These are phyloP conservation scores for Pachyseris speciosa DNA, from an alignment of 64 coral and sea anemone species.

Conservation along the genomic window DNA sequence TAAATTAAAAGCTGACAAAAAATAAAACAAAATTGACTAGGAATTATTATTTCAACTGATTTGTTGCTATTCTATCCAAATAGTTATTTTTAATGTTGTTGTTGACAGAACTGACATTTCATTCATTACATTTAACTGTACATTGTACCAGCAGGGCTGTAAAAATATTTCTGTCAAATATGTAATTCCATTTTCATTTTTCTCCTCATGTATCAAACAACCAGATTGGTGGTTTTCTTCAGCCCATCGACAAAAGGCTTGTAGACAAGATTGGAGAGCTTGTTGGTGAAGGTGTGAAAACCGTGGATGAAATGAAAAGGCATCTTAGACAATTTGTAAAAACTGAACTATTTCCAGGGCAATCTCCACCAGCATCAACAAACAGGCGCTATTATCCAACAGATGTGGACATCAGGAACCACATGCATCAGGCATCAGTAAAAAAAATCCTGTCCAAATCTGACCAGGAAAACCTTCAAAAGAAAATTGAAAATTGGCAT, in stretches of 20 bases:
- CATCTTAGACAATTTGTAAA: constrained; percentile 63
- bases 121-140: neutral
- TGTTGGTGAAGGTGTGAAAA: constrained; percentile 89
- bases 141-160: neutral
- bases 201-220: too few species aligned
- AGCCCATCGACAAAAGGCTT: constrained; percentile 74
- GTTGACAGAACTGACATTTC: neutral
- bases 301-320: constrained; percentile 86
- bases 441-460: constrained; percentile 73
- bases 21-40: neutral
- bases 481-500: constrained; percentile 70
- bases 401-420: constrained; percentile 75
- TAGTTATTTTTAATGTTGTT: too few species aligned
- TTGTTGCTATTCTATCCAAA: too few species aligned
- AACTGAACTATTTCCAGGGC: constrained; percentile 60
- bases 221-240: constrained; percentile 75
- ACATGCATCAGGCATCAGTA: constrained; percentile 74
- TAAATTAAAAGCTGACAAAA: neutral
- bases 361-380: constrained; percentile 50
- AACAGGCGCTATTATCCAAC: constrained; percentile 83
- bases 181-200: neutral
- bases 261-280: constrained; percentile 60
- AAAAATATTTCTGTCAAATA: too few species aligned
- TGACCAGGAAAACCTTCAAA: constrained; percentile 76
- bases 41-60: neutral